These are phyloP conservation scores for Drepana arcuata DNA, from an alignment of 1,140 invertebrate species.

Conservation along the genomic window DNA sequence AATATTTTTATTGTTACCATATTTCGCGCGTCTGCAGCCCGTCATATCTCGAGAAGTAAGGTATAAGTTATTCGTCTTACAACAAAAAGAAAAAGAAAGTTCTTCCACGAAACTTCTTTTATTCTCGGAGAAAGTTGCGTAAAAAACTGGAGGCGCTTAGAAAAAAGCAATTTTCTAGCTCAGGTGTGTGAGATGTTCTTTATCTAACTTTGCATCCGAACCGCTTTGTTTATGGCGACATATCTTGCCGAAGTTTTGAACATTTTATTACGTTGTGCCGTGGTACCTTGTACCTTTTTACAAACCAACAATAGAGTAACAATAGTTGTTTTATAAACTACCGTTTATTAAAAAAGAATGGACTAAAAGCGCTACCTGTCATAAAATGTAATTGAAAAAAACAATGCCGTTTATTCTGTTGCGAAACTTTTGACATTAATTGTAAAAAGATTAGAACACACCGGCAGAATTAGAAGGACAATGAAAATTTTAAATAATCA, in stretches of 20 bases:
- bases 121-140: slow-evolving; percentile 69
- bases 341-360: slow-evolving; percentile 41
- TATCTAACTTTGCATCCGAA: slow-evolving; percentile 72
- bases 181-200: slow-evolving; percentile 71
- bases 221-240: slow-evolving; percentile 65
- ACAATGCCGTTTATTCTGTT: slow-evolving; percentile 1
- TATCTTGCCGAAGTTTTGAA: slow-evolving; percentile 70
- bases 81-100: slow-evolving; percentile 59
- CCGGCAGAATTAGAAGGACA: not conserved
- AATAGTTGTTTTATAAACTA: slow-evolving; percentile 60
- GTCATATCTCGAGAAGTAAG: slow-evolving; percentile 42
- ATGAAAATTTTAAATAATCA: slow-evolving; percentile 25
- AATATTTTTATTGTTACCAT: slow-evolving; percentile 57
- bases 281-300: slow-evolving; percentile 51
- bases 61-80: slow-evolving; percentile 50
- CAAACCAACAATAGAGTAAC: slow-evolving; percentile 36
- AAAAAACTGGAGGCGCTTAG: slow-evolving; percentile 68
- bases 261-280: slow-evolving; percentile 65
- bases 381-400: slow-evolving; percentile 8
- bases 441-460: slow-evolving; percentile 13
- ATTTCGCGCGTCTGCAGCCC: slow-evolving; percentile 38
- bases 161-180: slow-evolving; percentile 72
- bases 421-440: slow-evolving; percentile 11
- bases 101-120: slow-evolving; percentile 67
- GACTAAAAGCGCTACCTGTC: slow-evolving; percentile 2